These are phyloP conservation scores for Arenaria interpres DNA, from an alignment of 2,113 vertebrate genomes.

Conservation along the genomic window DNA sequence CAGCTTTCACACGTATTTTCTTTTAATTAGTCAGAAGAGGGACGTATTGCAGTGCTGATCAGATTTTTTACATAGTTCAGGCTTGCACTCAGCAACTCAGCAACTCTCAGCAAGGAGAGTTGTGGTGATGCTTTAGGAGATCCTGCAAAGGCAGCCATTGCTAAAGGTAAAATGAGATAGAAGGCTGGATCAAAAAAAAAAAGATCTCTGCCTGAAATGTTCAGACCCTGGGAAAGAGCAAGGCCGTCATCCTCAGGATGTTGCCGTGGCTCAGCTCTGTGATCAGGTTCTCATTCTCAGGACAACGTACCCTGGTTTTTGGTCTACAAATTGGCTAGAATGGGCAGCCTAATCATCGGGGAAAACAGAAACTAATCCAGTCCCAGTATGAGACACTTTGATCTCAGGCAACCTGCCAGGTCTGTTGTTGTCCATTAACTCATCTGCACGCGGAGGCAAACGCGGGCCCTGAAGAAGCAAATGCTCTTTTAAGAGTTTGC, in stretches of 20 bases:
- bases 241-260: not conserved
- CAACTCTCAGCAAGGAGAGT: not conserved
- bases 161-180: not conserved
- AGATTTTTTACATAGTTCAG: not conserved
- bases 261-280: not conserved
- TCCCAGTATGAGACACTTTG: not conserved
- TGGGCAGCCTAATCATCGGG: not conserved
- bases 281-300: not conserved
- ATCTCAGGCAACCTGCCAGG: constrained; percentile 29
- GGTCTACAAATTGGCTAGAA: not conserved
- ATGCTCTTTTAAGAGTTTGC: constrained; percentile 29
- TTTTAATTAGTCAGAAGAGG: not conserved
- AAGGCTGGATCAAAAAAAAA: not conserved
- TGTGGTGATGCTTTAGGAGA: not conserved
- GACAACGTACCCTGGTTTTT: not conserved
- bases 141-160: not conserved
- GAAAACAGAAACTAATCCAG: not conserved
- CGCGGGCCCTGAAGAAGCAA: constrained; percentile 12
- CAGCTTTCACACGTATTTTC: not conserved
- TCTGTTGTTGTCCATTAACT: constrained; percentile 39
- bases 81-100: too few species aligned
- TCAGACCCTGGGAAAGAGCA: not conserved
- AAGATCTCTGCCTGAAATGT: not conserved
- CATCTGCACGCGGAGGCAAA: not conserved
- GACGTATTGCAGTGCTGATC: not conserved